A percentile compares a stretch with the other conserved stretches of the same genome.
These are phyloP conservation scores for Pegea sp. DNA, from an alignment of 23 tunicate species.

Conservation along the genomic window DNA sequence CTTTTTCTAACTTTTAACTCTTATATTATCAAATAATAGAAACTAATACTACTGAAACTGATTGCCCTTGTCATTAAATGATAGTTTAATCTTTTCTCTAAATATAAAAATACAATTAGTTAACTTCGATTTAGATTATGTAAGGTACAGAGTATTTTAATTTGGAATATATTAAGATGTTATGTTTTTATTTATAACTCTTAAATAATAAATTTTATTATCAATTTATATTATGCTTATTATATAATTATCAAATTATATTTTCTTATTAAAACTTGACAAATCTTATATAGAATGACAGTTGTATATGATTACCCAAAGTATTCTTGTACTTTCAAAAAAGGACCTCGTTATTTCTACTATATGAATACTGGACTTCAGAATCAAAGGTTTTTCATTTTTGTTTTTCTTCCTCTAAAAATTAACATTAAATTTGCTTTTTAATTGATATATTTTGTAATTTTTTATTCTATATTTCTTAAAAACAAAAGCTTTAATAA, in stretches of 20 bases:
- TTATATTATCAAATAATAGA: no score
- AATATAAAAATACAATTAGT: no score
- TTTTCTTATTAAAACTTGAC: constrained; percentile 1
- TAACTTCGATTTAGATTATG: no score
- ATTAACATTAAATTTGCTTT: no score
- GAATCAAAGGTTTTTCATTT: constrained; percentile 74
- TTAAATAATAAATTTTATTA: background rate
- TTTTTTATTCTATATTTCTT: background rate
- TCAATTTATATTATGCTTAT: no score
- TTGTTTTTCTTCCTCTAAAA: background rate
- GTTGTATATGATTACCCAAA: constrained; percentile 76
- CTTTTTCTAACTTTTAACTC: no score
- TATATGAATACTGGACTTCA: constrained; percentile 81
- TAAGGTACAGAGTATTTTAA: no score
- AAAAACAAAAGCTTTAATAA: background rate
- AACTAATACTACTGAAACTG: no score
- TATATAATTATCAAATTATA: background rate
- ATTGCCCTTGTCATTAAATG: no score
- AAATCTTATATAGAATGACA: constrained; percentile 40
- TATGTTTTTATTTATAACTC: background rate
- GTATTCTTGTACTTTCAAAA: constrained; percentile 56
- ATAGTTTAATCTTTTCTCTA: no score
- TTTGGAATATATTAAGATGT: background rate
- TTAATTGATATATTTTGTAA: no score
- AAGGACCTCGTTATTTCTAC: constrained; percentile 57